These are phyloP conservation scores for Pampusana beccarii DNA, from an alignment of 2,113 vertebrate genomes.

Conservation along the genomic window DNA sequence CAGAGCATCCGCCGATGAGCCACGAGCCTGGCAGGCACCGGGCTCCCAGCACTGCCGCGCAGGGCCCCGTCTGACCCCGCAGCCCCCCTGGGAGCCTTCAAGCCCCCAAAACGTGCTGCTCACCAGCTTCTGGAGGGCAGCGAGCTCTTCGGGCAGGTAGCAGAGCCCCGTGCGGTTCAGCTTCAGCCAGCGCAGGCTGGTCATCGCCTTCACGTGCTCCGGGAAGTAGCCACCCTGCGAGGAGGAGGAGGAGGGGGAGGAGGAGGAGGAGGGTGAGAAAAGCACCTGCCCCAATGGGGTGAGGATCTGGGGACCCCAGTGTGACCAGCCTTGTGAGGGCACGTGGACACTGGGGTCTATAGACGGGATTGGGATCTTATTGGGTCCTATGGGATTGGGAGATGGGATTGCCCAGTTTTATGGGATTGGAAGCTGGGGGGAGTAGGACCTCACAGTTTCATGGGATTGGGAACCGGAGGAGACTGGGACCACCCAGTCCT, in stretches of 20 bases:
- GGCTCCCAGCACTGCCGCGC: accelerated
- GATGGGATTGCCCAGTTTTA: accelerated
- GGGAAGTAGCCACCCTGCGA: constrained; percentile 94
- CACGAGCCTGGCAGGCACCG: background rate
- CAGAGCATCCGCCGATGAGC: background rate
- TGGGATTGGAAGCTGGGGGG: too few species aligned
- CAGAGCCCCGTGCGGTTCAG: constrained; percentile 94
- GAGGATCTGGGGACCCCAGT: background rate
- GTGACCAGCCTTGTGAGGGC: too few species aligned
- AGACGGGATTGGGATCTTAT: accelerated
- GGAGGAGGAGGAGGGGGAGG: too few species aligned
- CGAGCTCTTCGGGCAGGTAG: constrained; percentile 96
- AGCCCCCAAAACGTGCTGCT: background rate
- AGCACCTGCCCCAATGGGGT: accelerated
- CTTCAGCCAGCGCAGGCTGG: constrained; percentile 96
- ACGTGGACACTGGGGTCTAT: accelerated
- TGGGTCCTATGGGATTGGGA: too few species aligned
- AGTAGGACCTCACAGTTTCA: background rate
- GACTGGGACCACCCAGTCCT: too few species aligned
- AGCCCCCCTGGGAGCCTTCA: accelerated
- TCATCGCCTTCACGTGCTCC: constrained; percentile 95
- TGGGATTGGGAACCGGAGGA: background rate
- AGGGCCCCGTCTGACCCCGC: accelerated
- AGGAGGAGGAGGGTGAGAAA: background rate
- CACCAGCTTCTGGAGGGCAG: constrained; percentile 96